Evolutionary conservation across 2,888 invertebrate genomes (phyloP).

Genomic region (Sarcophaga subvicina): DNA sequence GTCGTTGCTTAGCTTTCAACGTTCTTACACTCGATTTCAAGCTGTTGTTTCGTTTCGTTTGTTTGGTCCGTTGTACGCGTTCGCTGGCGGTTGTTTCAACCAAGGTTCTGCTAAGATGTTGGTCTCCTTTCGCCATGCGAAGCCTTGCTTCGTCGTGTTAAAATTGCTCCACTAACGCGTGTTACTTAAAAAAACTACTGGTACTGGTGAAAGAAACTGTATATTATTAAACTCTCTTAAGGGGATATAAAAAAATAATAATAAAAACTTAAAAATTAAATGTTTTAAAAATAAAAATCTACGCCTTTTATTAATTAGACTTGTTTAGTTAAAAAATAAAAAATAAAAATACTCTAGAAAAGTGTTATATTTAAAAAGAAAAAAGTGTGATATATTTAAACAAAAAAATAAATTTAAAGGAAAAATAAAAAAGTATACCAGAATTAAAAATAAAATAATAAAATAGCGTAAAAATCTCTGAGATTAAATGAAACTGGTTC

Average conservation of each 20-base stretch:
- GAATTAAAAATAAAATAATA: slow-evolving; percentile 55
- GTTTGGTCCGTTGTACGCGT: slow-evolving; percentile 59
- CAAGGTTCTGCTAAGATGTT: slow-evolving; percentile 80
- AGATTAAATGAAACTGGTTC: slow-evolving; percentile 66
- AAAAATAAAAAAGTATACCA: slow-evolving; percentile 32
- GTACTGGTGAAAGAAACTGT: neutral
- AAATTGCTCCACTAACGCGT: slow-evolving; percentile 80
- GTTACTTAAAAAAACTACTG: neutral
- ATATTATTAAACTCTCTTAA: neutral
- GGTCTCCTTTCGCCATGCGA: slow-evolving; percentile 80
- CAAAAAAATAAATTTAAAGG: neutral
- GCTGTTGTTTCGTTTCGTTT: slow-evolving; percentile 59
- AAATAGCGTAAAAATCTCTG: slow-evolving; percentile 61
- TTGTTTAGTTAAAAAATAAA: slow-evolving; percentile 7
- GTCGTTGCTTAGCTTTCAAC: slow-evolving; percentile 49
- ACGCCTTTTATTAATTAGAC: slow-evolving; percentile 17
- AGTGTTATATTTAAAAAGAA: slow-evolving; percentile 4
- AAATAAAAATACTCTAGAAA: neutral
- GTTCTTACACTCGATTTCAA: slow-evolving; percentile 63
- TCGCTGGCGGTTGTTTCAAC: slow-evolving; percentile 78
- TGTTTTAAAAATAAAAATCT: slow-evolving; percentile 28
- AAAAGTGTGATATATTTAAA: slow-evolving; percentile 24
- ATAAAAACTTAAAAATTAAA: slow-evolving; percentile 17
- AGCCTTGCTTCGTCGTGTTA: slow-evolving; percentile 82
- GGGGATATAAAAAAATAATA: slow-evolving; percentile 12